A percentile compares a stretch with the other conserved stretches of the same genome.
phyloP scores from a whole-genome alignment of 2,888 invertebrate species.

The Anoplius nigerrimus region DNA sequence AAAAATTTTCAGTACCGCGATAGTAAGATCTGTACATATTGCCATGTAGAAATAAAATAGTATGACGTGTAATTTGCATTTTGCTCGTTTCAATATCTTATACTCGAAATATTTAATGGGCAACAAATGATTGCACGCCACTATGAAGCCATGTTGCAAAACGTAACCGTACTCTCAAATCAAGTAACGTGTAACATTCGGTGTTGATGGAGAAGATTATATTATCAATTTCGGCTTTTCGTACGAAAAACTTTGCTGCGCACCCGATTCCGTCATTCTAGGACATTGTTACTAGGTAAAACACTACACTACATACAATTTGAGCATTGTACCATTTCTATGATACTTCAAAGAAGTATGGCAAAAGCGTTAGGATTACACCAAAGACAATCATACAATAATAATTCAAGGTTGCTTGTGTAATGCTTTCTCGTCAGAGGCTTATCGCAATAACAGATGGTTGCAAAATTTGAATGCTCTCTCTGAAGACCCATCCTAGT shows the following conservation, averaged over 20 bases:
- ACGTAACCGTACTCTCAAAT: no score
- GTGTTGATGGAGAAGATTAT: no score
- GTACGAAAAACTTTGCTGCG: constrained; percentile 45
- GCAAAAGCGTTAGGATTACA: constrained; percentile 57
- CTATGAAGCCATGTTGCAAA: no score
- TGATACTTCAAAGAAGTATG: constrained; percentile 55
- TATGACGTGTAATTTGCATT: no score
- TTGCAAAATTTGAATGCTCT: constrained; percentile 34
- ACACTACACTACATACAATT: constrained; percentile 57
- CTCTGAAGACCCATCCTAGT: constrained; percentile 25
- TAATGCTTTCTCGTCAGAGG: constrained; percentile 33
- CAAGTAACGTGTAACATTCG: no score
- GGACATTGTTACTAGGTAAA: constrained; percentile 54
- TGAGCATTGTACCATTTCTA: constrained; percentile 60
- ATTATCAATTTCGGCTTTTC: constrained; percentile 6
- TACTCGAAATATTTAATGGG: no score
- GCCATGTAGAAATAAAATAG: no score
- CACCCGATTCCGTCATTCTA: constrained; percentile 50
- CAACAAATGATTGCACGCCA: no score
- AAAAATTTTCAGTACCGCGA: constrained; percentile 32
- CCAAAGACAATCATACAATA: constrained; percentile 22
- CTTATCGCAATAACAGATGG: constrained; percentile 3
- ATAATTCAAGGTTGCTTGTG: constrained; percentile 26
- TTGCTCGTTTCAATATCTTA: no score
- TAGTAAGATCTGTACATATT: constrained; percentile 1